A percentile compares a stretch with the other conserved stretches of the same genome.
Conservation (phyloP, 2,888 invertebrate genomes). For the Opisthograptis luteolata region DNA sequence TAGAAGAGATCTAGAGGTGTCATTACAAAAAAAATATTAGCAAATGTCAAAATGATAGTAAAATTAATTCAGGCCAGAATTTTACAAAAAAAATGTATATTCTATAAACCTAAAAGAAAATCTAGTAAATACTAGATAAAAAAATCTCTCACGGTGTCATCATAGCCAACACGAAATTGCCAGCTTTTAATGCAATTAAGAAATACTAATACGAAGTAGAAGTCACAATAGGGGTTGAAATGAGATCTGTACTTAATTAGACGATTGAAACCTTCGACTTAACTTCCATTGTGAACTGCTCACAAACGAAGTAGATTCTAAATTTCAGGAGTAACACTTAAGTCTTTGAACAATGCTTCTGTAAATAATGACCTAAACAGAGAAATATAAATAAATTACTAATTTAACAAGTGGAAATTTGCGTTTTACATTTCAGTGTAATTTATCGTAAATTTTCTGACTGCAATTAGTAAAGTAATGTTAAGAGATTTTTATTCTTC, state of each 20-base stretch:
- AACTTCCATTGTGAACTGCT: conserved; percentile 15
- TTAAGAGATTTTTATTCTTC: background rate
- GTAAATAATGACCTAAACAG: conserved; percentile 10
- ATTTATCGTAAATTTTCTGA: conserved; percentile 6
- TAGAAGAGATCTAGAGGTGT: conserved; percentile 16
- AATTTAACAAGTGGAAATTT: conserved; percentile 27
- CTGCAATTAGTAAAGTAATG: conserved; percentile 1
- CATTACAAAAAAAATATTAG: conserved; percentile 13
- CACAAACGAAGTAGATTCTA: conserved; percentile 18
- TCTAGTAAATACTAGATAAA: too few species aligned
- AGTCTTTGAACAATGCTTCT: conserved; percentile 13
- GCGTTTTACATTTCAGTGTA: conserved; percentile 16
- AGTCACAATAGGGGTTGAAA: conserved; percentile 17
- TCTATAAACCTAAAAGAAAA: too few species aligned
- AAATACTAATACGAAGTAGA: conserved; percentile 3
- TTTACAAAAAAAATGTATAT: too few species aligned
- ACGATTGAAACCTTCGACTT: conserved; percentile 24
- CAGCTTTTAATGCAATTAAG: conserved; percentile 1
- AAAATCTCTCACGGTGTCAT: too few species aligned
- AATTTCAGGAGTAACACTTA: conserved; percentile 10
- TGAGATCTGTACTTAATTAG: conserved; percentile 24
- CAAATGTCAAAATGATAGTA: too few species aligned
- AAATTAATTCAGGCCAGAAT: too few species aligned
- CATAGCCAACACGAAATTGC: too few species aligned
- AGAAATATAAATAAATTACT: conserved; percentile 11